These are phyloP conservation scores for Coptodon rendalli DNA, from an alignment of 2,113 vertebrate genomes.

Conservation along the genomic window DNA sequence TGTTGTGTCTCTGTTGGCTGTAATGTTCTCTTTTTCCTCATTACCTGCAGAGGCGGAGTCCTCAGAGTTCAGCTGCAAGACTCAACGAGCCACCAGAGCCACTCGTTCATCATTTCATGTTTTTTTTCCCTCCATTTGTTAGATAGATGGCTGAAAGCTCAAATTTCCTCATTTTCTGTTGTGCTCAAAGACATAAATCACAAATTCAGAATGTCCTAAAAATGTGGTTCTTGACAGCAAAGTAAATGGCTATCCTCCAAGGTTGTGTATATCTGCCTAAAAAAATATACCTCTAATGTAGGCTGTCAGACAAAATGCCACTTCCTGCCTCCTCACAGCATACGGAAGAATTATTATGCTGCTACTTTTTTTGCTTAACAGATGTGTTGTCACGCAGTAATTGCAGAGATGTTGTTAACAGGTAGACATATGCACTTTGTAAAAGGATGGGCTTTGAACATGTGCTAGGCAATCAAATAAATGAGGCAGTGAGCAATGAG, in stretches of 20 bases:
- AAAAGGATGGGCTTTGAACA: neutral
- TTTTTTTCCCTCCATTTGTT: neutral
- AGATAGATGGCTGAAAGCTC: constrained; percentile 1
- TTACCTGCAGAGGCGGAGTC: neutral
- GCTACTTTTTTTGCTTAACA: neutral
- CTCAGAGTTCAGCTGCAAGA: neutral
- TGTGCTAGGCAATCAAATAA: neutral
- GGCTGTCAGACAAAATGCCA: neutral
- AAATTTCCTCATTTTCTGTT: constrained; percentile 2
- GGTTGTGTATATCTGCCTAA: neutral
- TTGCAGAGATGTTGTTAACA: neutral
- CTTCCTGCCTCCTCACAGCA: neutral
- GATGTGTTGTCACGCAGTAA: neutral
- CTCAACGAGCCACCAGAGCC: neutral
- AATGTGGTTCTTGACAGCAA: neutral
- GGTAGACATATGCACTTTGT: neutral
- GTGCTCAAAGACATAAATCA: constrained; percentile 24
- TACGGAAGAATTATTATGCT: neutral
- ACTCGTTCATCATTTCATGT: neutral
- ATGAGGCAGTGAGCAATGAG: neutral
- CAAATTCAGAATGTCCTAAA: neutral
- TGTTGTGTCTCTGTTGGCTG: neutral
- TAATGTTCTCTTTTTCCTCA: neutral
- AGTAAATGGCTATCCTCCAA: neutral
- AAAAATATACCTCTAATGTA: neutral